phyloP scores from a whole-genome alignment of 2,113 vertebrate genomes.

The Rattus rattus region DNA sequence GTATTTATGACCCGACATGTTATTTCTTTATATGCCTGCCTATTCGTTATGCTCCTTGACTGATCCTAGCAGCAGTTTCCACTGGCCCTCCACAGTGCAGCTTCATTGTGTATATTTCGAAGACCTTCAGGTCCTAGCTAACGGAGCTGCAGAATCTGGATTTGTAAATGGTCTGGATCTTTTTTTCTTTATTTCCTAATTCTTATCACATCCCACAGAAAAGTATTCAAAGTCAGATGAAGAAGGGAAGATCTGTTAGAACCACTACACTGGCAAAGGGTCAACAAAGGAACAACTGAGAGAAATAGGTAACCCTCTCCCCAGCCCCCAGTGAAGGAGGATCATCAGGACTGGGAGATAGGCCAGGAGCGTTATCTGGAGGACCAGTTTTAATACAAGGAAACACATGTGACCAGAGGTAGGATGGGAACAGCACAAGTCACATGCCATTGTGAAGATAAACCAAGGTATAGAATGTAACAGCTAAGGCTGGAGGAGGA shows the following conservation, averaged over 20 bases:
- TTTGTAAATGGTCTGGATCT: conserved; percentile 1
- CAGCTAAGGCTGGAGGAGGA: neutral
- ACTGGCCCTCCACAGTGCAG: neutral
- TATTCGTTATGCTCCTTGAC: conserved; percentile 11
- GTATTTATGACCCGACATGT: neutral
- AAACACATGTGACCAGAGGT: conserved; percentile 19
- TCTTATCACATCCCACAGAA: conserved; percentile 24
- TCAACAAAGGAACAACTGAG: neutral
- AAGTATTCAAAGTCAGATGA: neutral
- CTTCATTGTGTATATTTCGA: neutral
- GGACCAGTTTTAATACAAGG: neutral
- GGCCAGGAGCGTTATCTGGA: neutral
- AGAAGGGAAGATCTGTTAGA: conserved; percentile 43
- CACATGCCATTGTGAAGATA: neutral
- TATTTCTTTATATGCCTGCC: conserved; percentile 21
- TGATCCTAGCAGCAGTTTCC: conserved; percentile 28
- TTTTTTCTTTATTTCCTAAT: neutral
- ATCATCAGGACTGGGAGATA: neutral
- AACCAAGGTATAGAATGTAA: conserved; percentile 25
- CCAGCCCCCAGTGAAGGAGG: neutral
- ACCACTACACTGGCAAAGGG: neutral
- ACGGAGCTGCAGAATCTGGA: conserved; percentile 2
- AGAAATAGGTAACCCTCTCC: neutral
- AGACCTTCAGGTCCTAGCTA: conserved; percentile 1
- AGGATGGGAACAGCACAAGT: neutral